These are phyloP conservation scores for Myioborus melanocephalus DNA, from an alignment of 2,797 vertebrate genomes.

Conservation along the genomic window DNA sequence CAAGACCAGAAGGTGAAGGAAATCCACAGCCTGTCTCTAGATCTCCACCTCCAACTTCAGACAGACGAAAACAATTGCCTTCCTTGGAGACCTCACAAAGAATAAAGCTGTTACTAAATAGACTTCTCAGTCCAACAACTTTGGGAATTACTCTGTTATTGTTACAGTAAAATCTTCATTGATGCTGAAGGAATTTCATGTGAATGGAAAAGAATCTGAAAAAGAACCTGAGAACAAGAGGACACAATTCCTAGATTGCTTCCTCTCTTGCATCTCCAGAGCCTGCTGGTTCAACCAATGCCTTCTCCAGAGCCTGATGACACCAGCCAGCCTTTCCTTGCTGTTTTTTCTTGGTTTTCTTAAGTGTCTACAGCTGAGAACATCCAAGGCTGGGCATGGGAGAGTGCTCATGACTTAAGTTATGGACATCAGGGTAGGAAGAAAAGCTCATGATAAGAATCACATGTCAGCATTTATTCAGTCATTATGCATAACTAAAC, in stretches of 20 bases:
- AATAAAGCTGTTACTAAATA: not conserved
- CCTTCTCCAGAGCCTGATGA: not conserved
- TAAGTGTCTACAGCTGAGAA: not conserved
- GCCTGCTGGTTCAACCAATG: not conserved
- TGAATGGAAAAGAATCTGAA: not conserved
- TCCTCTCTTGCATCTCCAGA: rapidly evolving
- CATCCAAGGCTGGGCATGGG: not conserved
- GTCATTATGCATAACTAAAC: not conserved
- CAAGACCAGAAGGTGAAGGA: not conserved
- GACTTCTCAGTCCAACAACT: not conserved
- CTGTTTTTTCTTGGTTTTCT: not conserved
- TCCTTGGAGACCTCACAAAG: not conserved
- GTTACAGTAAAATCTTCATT: not conserved
- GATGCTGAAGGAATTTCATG: not conserved
- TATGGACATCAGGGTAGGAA: not conserved
- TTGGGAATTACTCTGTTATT: not conserved
- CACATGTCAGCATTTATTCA: not conserved
- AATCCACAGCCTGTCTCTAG: not conserved
- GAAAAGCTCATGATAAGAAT: not conserved
- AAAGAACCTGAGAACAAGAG: not conserved
- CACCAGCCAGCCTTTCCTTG: not conserved
- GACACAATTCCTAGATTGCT: rapidly evolving
- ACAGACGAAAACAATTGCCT: not conserved
- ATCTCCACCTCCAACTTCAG: not conserved
- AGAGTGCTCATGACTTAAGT: not conserved